These are phyloP conservation scores for Oncorhynchus kisutch DNA, from an alignment of 2,113 vertebrate genomes.

Conservation along the genomic window DNA sequence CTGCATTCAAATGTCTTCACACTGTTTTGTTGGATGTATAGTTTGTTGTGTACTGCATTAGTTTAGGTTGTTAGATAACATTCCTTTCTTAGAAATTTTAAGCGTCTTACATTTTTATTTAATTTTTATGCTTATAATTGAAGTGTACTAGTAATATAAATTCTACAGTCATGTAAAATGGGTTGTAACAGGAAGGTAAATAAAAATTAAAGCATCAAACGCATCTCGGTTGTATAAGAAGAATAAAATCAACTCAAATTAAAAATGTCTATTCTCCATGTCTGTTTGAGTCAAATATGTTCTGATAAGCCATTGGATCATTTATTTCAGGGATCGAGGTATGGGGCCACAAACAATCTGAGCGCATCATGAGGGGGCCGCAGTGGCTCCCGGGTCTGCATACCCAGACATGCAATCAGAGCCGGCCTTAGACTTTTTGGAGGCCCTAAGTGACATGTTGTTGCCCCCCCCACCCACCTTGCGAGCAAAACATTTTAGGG, in stretches of 20 bases:
- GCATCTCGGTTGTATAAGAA: constrained; percentile 54
- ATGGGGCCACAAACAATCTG: no score
- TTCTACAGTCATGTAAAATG: constrained; percentile 65
- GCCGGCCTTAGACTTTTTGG: no score
- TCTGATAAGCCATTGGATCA: not conserved
- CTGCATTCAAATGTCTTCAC: constrained; percentile 57
- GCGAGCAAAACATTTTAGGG: no score
- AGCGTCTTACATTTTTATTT: constrained; percentile 62
- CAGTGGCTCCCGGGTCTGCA: no score
- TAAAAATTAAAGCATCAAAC: constrained; percentile 58
- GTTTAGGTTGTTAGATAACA: constrained; percentile 56
- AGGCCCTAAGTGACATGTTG: no score
- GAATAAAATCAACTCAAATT: constrained; percentile 63
- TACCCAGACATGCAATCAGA: no score
- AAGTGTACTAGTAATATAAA: constrained; percentile 42
- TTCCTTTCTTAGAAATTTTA: constrained; percentile 58
- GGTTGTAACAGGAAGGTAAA: constrained; percentile 73
- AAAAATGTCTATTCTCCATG: constrained; percentile 29
- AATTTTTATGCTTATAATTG: constrained; percentile 67
- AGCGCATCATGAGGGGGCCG: no score
- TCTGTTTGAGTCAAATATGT: not conserved
- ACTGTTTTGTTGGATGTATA: constrained; percentile 55
- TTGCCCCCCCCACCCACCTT: no score
- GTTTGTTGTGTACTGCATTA: constrained; percentile 42
- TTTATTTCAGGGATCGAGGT: not conserved